Conservation (phyloP, 2,113 vertebrate genomes). For the Nematolebias whitei region DNA sequence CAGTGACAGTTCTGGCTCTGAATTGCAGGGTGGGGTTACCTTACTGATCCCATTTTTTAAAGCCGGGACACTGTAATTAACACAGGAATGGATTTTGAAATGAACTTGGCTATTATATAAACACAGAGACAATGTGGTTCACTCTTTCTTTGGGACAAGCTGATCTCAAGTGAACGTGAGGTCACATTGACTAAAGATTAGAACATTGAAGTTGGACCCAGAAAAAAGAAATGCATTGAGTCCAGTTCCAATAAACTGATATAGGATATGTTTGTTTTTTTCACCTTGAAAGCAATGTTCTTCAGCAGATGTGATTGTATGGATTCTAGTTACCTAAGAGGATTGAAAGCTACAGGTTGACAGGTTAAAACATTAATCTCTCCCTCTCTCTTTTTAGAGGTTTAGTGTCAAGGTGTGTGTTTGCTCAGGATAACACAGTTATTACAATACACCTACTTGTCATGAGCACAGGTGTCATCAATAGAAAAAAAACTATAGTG, state of each 20-base stretch:
- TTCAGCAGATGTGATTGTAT: constrained; percentile 9
- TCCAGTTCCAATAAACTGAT: neutral
- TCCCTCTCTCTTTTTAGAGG: constrained; percentile 38
- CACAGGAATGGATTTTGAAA: constrained; percentile 17
- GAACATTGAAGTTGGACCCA: constrained; percentile 14
- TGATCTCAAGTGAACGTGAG: constrained; percentile 17
- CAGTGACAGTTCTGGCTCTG: constrained; percentile 11
- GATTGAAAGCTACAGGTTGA: constrained; percentile 36
- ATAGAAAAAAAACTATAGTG: constrained; percentile 2
- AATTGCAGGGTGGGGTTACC: constrained; percentile 25
- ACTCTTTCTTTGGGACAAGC: constrained; percentile 3
- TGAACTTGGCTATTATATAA: constrained; percentile 43
- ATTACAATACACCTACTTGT: constrained; percentile 13
- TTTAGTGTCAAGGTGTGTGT: constrained; percentile 48
- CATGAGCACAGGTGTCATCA: constrained; percentile 28
- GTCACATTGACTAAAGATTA: constrained; percentile 23
- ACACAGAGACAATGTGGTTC: constrained; percentile 31
- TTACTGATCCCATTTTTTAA: constrained; percentile 13
- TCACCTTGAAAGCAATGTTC: constrained; percentile 26
- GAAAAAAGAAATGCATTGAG: constrained; percentile 19
- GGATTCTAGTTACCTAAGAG: constrained; percentile 20
- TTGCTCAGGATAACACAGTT: constrained; percentile 47
- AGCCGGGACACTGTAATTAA: constrained; percentile 10
- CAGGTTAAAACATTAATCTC: constrained; percentile 51
- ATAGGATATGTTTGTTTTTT: constrained; percentile 13